These are phyloP conservation scores for Microcebus tavaratra DNA, from an alignment of 2,113 vertebrate genomes.

Conservation along the genomic window DNA sequence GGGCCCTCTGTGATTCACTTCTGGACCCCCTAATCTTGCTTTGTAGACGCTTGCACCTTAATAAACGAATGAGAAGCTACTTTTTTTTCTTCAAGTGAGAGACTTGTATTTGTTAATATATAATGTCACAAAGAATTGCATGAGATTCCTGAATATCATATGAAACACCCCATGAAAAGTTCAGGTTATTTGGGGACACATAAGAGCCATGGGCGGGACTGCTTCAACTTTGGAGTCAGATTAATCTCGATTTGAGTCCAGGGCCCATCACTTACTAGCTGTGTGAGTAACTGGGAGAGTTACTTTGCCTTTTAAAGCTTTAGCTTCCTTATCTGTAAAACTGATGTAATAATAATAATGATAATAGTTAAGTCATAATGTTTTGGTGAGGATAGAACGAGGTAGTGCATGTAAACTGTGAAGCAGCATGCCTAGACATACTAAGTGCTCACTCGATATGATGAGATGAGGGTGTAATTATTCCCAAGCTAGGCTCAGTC, in stretches of 20 bases:
- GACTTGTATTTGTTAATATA: background rate
- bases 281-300: background rate
- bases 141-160: background rate
- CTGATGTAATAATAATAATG: background rate
- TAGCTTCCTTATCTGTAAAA: conserved; percentile 3
- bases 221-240: background rate
- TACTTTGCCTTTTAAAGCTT: conserved; percentile 3
- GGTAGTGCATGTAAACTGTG: background rate
- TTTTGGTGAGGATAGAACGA: background rate
- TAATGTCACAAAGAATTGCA: background rate
- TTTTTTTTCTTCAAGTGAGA: background rate
- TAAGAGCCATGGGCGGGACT: background rate
- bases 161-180: background rate
- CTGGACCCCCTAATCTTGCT: background rate
- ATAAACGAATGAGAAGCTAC: background rate
- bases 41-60: background rate
- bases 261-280: background rate
- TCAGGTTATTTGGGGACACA: background rate
- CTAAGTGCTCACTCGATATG: background rate
- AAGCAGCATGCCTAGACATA: background rate
- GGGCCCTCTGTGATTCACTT: background rate
- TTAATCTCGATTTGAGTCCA: conserved; percentile 7
- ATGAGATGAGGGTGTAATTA: background rate
- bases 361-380: background rate
- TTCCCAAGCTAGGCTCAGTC: background rate